These are phyloP conservation scores for Panthera tigris DNA, from an alignment of 2,113 vertebrate species.

Conservation along the genomic window DNA sequence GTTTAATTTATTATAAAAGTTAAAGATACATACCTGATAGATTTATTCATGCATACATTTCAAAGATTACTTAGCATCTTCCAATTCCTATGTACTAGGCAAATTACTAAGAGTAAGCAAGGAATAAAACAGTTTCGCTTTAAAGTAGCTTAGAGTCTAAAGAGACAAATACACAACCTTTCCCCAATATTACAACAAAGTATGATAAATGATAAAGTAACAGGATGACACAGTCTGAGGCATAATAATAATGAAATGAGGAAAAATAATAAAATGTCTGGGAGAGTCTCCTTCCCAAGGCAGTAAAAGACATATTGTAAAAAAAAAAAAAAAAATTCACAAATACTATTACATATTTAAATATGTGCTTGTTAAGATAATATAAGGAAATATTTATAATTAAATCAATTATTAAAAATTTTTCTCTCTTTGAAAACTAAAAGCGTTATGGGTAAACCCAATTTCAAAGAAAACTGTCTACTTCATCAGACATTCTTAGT, in stretches of 20 bases:
- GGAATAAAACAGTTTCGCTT: background rate
- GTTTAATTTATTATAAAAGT: background rate
- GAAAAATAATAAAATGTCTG: background rate
- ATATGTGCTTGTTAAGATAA: background rate
- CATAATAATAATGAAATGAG: background rate
- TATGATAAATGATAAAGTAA: background rate
- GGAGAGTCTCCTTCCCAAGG: background rate
- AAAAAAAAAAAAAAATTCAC: background rate
- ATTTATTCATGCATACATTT: background rate
- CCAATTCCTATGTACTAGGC: background rate
- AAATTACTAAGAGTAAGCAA: background rate
- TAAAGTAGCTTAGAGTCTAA: background rate
- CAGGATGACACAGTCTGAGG: background rate
- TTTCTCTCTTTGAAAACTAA: background rate
- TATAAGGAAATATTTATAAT: background rate
- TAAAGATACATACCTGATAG: background rate
- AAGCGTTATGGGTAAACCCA: background rate
- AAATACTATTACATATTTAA: background rate
- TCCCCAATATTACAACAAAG: background rate
- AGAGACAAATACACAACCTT: background rate
- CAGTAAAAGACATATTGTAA: background rate
- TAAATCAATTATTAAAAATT: background rate
- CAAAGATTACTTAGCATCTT: background rate
- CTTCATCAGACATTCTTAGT: background rate
- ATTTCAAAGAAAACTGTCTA: slow-evolving; percentile 22